Evolutionary conservation across 2,888 invertebrate genomes (phyloP).

Genomic region (Melanostoma scalare): DNA sequence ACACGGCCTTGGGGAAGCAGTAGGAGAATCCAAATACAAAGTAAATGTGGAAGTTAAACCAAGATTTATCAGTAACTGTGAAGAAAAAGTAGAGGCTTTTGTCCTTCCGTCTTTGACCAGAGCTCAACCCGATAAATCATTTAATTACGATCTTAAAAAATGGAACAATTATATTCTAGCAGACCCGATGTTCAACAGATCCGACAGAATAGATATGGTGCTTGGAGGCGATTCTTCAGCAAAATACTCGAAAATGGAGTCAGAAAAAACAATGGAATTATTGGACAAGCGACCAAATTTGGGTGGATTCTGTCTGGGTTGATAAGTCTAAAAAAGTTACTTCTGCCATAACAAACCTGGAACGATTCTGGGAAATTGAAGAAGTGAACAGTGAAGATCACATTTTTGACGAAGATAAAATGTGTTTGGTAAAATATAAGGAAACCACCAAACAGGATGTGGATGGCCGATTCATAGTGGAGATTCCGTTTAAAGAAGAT

Average conservation of each 20-base stretch:
- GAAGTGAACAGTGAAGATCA: too few relatives aligned
- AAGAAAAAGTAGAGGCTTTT: too few relatives aligned
- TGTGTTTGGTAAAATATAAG: too few relatives aligned
- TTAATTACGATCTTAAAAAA: constrained; percentile 24
- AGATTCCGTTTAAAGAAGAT: constrained; percentile 35
- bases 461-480: background rate
- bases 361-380: too few relatives aligned
- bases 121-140: background rate
- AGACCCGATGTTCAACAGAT: background rate
- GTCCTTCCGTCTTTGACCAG: too few relatives aligned
- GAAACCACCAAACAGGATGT: too few relatives aligned
- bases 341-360: too few relatives aligned
- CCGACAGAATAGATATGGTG: background rate
- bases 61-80: too few relatives aligned
- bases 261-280: constrained; percentile 15
- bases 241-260: constrained; percentile 23
- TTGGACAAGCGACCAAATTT: constrained; percentile 40
- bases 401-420: too few relatives aligned
- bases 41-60: background rate
- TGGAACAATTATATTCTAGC: constrained; percentile 13
- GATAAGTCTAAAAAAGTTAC: too few relatives aligned
- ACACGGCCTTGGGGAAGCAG: background rate
- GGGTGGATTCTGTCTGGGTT: constrained; percentile 10
- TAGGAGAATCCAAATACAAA: background rate
- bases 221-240: constrained; percentile 31